Base-by-base conservation (phyloP, 2,797 vertebrate genomes). In the Allochrocebus solatus region DNA sequence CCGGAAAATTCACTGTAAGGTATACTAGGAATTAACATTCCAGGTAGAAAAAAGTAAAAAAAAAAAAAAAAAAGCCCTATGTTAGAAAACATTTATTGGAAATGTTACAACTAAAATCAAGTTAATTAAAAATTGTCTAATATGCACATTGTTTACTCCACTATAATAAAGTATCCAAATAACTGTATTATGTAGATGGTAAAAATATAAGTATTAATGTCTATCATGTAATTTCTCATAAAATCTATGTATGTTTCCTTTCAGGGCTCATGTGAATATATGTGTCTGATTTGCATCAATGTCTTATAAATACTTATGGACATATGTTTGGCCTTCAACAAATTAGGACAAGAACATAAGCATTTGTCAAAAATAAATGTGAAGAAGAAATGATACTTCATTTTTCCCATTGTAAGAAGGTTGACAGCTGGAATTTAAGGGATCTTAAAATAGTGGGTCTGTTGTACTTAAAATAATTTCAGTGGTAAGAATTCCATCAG, bases 291-390 rank as follows among this genome's bases (percentile, higher is more conserved):
- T 95, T 96, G 81, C 74, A 97, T 95, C 76, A 96, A 67, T 87
- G 96, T 41, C 88, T 94, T 91, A 94, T 94, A n/a, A 67, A 33
- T 67, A 98, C 83, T 98, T 97, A 97, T 16, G 94, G 85, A 97
- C 79, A 96, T 92, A 93, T 93, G 89, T 96, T 75, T 98, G 96
- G 92, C 74, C 95, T 97, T 92, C 80, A 98, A 93, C 64, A 94
- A 93, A 96, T 96, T 98, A 95, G 97, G 95, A 95, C 55, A 98
- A 97, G 64, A 36, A 97, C 33, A 97, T 28, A 97, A 96, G 98
- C 97, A 98, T 96, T 96, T 98, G 97, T 78, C 96, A 96, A 98
- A 99, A 98, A 98, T 83, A 97, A 98, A 98, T 96, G 98, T 28
- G 96, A 98, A 92, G 43, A 97, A 92, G 93, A 98, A 96, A 88